Conservation (phyloP, 2,797 vertebrate species). For the Platyrinchus mystaceus region DNA sequence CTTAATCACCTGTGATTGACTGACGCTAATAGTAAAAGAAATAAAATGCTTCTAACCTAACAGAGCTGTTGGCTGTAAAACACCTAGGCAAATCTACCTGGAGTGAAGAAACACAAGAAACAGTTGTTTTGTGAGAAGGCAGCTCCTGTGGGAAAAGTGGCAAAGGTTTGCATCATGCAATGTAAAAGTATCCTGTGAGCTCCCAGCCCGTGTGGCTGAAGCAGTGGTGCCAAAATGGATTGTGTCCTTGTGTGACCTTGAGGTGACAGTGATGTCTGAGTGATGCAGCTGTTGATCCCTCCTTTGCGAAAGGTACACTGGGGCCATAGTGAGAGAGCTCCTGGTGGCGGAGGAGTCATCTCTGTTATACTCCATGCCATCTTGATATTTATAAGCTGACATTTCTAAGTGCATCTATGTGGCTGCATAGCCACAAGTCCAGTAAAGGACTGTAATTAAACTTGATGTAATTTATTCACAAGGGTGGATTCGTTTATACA, state of each 20-base stretch:
- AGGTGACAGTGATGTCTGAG: neutral
- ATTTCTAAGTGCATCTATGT: neutral
- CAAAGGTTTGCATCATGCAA: neutral
- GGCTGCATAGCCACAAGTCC: neutral
- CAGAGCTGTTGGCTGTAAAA: neutral
- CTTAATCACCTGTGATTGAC: neutral
- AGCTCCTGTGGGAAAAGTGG: neutral
- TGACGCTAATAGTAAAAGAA: neutral
- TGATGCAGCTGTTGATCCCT: neutral
- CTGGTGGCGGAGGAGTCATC: neutral
- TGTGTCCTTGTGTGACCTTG: neutral
- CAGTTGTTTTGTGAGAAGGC: neutral
- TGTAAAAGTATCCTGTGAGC: neutral
- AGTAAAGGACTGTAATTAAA: conserved; percentile 1
- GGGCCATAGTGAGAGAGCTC: neutral
- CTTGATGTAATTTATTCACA: neutral
- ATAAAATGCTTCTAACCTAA: neutral
- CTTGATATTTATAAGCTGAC: neutral
- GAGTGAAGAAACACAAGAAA: neutral
- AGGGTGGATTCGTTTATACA: neutral
- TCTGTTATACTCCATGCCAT: neutral
- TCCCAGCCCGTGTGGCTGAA: neutral
- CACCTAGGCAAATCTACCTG: neutral
- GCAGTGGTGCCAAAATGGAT: neutral
- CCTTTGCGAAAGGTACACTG: neutral